Conservation (phyloP, 2,113 vertebrate species). For the Cairina moschata region DNA sequence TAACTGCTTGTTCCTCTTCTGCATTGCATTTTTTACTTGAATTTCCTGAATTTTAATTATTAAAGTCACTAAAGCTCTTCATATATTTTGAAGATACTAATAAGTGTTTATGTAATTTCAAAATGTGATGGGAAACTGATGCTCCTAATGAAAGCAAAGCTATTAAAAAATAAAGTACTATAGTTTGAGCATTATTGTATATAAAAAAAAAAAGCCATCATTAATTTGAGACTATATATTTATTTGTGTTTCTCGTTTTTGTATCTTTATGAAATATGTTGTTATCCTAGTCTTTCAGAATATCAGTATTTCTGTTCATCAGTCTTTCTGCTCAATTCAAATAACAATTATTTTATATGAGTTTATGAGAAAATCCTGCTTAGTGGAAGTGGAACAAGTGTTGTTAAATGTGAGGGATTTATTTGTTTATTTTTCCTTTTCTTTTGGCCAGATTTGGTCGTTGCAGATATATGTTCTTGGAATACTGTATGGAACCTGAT, state of each 20-base stretch:
- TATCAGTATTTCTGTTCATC: background rate
- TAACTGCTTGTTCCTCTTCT: conserved; percentile 6
- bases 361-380: background rate
- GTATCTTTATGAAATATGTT: background rate
- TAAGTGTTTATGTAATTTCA: background rate
- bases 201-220: background rate
- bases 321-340: background rate
- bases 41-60: conserved; percentile 1
- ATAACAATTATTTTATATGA: background rate
- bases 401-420: background rate
- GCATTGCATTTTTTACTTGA: background rate
- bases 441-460: background rate
- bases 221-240: background rate
- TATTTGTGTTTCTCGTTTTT: background rate
- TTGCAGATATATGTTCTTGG: background rate
- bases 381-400: background rate
- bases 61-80: background rate
- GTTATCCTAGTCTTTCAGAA: background rate
- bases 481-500: background rate
- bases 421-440: background rate
- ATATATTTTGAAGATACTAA: background rate
- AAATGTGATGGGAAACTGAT: background rate
- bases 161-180: background rate
- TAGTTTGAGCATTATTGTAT: background rate
- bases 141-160: background rate